These are phyloP conservation scores for Bergia sp. DNA, from an alignment of 92 coral and sea anemone genomes.

Conservation along the genomic window DNA sequence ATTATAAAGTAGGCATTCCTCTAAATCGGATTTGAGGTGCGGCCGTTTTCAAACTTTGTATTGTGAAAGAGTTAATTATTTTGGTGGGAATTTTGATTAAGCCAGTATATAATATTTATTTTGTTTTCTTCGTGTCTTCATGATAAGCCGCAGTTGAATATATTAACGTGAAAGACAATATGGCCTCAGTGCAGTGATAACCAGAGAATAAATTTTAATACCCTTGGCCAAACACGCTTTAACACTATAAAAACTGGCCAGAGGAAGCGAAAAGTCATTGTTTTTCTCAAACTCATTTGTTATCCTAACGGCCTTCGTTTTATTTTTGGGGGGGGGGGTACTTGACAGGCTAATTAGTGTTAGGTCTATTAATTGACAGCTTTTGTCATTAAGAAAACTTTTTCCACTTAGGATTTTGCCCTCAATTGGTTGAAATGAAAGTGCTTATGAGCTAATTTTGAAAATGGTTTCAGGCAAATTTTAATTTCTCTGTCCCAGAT, in stretches of 20 bases:
- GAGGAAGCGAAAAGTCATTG: not conserved
- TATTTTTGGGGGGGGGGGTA: not conserved
- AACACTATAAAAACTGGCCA: not conserved
- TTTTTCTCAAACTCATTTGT: not conserved
- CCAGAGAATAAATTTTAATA: not conserved
- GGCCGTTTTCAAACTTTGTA: not conserved
- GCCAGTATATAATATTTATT: not conserved
- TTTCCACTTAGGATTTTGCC: not conserved
- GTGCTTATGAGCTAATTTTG: not conserved
- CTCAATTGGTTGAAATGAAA: not conserved
- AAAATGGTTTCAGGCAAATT: not conserved
- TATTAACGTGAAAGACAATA: not conserved
- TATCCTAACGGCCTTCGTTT: not conserved
- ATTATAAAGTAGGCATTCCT: not conserved
- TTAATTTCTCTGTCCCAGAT: not conserved
- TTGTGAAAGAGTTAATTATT: not conserved
- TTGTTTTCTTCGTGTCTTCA: not conserved
- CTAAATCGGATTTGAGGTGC: conserved; percentile 12
- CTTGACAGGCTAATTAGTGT: not conserved
- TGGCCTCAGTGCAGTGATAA: not conserved
- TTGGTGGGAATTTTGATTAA: conserved; percentile 6
- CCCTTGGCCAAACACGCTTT: not conserved
- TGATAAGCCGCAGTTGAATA: conserved; percentile 1
- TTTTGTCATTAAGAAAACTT: not conserved
- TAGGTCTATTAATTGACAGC: not conserved